Percentiles rank a stretch among this genome's conserved stretches.
Evolutionary conservation across 1,140 invertebrate species (phyloP).

Genomic region (Zaprionus ghesquierei): DNA sequence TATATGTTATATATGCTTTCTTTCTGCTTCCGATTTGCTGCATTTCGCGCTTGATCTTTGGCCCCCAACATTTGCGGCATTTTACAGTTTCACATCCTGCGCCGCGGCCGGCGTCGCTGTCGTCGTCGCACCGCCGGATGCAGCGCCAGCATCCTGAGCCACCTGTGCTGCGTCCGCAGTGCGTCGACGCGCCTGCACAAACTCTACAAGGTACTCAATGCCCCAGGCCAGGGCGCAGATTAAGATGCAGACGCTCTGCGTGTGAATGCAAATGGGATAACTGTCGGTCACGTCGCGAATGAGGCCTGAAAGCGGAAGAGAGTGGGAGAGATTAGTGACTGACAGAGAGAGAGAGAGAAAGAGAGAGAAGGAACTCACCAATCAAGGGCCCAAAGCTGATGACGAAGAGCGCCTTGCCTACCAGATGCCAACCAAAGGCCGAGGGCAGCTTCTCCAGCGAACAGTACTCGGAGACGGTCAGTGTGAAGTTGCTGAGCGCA

Average conservation of each 20-base stretch:
- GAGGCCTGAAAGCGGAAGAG: constrained; percentile 84
- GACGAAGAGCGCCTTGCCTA: constrained; percentile 89
- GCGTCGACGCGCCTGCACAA: constrained; percentile 52
- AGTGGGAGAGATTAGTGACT: not conserved
- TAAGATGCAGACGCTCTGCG: constrained; percentile 87
- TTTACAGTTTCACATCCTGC: constrained; percentile 66
- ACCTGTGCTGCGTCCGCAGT: constrained; percentile 60
- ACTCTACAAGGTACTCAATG: constrained; percentile 85
- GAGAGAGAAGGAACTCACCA: constrained; percentile 84
- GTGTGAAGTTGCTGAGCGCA: constrained; percentile 88
- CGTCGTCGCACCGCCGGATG: not conserved
- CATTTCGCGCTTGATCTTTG: constrained; percentile 13
- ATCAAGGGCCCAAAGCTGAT: constrained; percentile 87
- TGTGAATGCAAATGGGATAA: constrained; percentile 88
- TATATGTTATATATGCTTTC: constrained; percentile 23
- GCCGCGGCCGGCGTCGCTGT: not conserved
- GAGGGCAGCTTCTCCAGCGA: constrained; percentile 88
- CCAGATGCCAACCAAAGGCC: constrained; percentile 90
- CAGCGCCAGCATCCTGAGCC: constrained; percentile 28
- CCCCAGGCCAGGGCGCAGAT: constrained; percentile 87
- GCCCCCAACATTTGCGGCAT: not conserved
- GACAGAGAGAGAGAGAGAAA: not conserved
- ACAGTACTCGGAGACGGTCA: constrained; percentile 89
- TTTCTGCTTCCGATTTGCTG: not conserved
- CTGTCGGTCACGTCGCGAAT: constrained; percentile 88